A percentile compares a stretch with the other conserved stretches of the same genome.
Evolutionary conservation across 1,140 invertebrate species (phyloP).

Genomic region (Danaus melanippus): DNA sequence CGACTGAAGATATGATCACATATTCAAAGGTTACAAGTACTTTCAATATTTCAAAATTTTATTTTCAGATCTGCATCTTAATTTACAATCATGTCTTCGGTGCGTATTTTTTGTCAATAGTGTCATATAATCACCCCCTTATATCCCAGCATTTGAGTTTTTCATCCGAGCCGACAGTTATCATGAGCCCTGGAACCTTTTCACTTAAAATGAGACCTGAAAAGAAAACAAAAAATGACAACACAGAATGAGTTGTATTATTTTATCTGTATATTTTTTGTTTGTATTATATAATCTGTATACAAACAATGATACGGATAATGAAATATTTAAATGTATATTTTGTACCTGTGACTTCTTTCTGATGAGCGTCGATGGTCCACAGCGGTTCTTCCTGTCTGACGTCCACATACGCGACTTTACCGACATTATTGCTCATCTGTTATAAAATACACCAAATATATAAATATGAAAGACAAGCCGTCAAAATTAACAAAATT

Average conservation of each 20-base stretch:
- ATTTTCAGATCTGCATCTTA: no score
- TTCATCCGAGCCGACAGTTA: conserved; percentile 82
- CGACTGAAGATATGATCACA: no score
- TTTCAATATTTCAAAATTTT: no score
- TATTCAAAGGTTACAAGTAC: no score
- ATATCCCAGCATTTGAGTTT: conserved; percentile 86
- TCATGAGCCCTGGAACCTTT: conserved; percentile 77
- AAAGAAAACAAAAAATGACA: conserved; percentile 23
- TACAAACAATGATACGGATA: not conserved
- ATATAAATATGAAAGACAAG: not conserved
- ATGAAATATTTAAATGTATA: not conserved
- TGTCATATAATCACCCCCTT: conserved; percentile 35
- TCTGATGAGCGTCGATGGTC: conserved; percentile 83
- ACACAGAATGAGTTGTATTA: conserved; percentile 5
- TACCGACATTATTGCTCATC: conserved; percentile 85
- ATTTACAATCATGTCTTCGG: no score
- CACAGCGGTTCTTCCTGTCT: conserved; percentile 82
- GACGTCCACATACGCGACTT: conserved; percentile 85
- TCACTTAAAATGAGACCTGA: conserved; percentile 79
- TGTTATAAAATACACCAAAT: conserved; percentile 49
- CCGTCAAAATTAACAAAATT: no score
- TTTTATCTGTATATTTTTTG: not conserved
- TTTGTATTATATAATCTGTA: no score
- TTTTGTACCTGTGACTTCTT: conserved; percentile 82
- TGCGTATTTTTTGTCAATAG: not conserved